Base-by-base conservation (phyloP, 2,888 invertebrate genomes). In the Agrochola lychnidis region DNA sequence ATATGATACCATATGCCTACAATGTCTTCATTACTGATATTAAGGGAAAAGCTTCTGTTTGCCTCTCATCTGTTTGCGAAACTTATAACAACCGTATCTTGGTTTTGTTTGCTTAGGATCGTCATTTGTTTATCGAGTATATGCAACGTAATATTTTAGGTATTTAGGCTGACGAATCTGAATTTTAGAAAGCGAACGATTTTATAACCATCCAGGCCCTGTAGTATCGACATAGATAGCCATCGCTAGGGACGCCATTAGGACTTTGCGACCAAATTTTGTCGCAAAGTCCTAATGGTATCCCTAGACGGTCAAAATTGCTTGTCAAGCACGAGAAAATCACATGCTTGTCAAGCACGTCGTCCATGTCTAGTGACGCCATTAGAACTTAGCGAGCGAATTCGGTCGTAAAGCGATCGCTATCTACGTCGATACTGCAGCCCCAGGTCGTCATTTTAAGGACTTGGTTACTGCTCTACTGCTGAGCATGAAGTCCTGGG, bases 51-150 rank as follows among this genome's bases (percentile, higher is more conserved):
- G 14, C 57, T 36, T 42, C 42, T 22, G 57, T 81, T 68, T 63
- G 30, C 4, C 2, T 57, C 62, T 59, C 36, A 79, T 79, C 51
- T 79, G 63, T 79, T 76, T 82, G 67, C 62, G 25, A 59, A 63
- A 63, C 63, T 40, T 68, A 76, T 79, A 82, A 82, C 68, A 68
- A 53, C 19, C 36, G 57, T 82, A 63, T 76, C 67, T 61, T 40
- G 25, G 1, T 42, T 3, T 30, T 63, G 63, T 82, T 63, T 82
- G n/a, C 63, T 82, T 82, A 82, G 79, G 76, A 68, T 76, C 22
- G 51, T 59, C 82, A 82, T 42, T 76, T 82, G 62, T 82, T 82
- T 82, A 36, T 79, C 25, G 7, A 57, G 61, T 63, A 42, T 57
- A 76, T 36, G 25, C 67, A 62, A 66, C 36, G 40, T 62, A 22